Percentiles rank a stretch among this genome's conserved stretches.
These are phyloP conservation scores for Globicephala melas DNA, from an alignment of 2,113 vertebrate species.

Conservation along the genomic window DNA sequence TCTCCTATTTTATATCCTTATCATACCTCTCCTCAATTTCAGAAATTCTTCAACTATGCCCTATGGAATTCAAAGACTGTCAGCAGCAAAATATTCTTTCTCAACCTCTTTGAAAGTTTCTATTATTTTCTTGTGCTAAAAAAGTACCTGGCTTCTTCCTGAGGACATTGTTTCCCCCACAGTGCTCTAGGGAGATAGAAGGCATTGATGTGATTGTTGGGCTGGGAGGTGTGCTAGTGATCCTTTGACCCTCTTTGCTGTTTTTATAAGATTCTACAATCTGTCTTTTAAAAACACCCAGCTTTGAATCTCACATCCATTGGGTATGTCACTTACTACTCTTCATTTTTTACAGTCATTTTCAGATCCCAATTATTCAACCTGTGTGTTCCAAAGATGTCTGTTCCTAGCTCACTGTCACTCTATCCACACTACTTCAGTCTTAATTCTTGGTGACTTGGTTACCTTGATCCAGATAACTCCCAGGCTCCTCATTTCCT, in stretches of 20 bases:
- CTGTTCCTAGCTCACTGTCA: neutral
- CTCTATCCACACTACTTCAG: neutral
- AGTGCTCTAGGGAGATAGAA: neutral
- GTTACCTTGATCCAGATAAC: too few relatives aligned
- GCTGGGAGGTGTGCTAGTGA: neutral
- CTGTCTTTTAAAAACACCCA: neutral
- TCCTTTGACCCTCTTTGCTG: neutral
- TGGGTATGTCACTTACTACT: neutral
- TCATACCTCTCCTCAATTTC: neutral
- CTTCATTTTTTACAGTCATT: neutral
- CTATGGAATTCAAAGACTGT: neutral
- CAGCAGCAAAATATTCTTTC: neutral
- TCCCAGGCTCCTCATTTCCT: neutral
- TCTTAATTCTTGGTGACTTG: neutral
- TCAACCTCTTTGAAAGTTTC: neutral
- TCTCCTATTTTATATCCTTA: neutral
- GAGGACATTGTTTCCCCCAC: neutral
- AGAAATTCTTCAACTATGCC: neutral
- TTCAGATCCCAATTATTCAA: neutral
- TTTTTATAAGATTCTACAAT: neutral
- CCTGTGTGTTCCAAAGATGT: neutral
- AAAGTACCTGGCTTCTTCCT: neutral
- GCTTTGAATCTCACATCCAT: neutral
- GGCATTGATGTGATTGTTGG: too few relatives aligned
- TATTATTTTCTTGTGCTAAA: neutral